phyloP scores from a whole-genome alignment of 2,113 vertebrate genomes.

The Tenrec ecaudatus region DNA sequence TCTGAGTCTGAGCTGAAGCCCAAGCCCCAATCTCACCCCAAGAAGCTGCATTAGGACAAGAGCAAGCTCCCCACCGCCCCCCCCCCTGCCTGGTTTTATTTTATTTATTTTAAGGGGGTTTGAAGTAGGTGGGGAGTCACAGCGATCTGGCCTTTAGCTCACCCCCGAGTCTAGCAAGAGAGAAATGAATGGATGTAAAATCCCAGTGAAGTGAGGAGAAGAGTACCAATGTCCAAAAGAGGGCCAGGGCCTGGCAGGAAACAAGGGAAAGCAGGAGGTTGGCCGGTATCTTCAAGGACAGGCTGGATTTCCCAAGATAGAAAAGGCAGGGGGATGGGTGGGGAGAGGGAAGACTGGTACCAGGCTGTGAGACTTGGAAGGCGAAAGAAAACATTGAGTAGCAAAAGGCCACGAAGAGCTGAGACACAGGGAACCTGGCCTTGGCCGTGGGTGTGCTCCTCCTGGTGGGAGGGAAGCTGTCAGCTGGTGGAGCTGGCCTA shows the following conservation, averaged over 20 bases:
- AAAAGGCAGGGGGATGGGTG: neutral
- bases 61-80: too few species aligned
- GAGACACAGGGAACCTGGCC: neutral
- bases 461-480: rapidly evolving
- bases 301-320: neutral
- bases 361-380: neutral
- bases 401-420: neutral
- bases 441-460: neutral
- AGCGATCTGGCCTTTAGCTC: neutral
- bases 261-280: neutral
- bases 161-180: neutral
- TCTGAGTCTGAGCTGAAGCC: neutral
- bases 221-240: neutral
- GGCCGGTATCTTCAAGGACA: neutral
- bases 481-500: neutral
- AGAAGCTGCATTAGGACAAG: neutral
- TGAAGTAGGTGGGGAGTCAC: neutral
- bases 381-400: neutral
- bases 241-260: neutral
- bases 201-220: neutral
- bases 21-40: neutral
- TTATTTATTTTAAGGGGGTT: neutral
- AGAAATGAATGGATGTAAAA: neutral
- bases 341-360: neutral
- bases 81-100: neutral